Conservation (phyloP, 2,113 vertebrate species). For the Sebastes schlegelii region DNA sequence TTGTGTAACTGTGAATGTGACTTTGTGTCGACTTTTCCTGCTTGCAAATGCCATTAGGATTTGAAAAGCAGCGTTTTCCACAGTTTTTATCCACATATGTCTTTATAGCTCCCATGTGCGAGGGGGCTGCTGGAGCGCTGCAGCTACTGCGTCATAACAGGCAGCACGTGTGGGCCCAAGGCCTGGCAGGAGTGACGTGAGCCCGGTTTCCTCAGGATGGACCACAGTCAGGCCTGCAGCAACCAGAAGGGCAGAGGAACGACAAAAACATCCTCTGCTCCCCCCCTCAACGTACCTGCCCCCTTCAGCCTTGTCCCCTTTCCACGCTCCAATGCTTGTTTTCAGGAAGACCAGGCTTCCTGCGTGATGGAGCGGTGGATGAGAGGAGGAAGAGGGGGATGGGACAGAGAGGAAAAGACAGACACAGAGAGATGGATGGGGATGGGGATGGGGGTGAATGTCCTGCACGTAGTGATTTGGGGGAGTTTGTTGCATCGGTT, state of each 20-base stretch:
- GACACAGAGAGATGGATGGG: slow-evolving; percentile 53
- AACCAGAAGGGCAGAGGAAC: slow-evolving; percentile 65
- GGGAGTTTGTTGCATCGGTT: background rate
- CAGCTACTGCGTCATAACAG: slow-evolving; percentile 40
- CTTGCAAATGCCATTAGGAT: background rate
- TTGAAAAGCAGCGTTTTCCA: slow-evolving; percentile 17
- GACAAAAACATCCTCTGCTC: slow-evolving; percentile 86
- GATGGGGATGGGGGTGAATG: slow-evolving; percentile 28
- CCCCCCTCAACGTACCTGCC: slow-evolving; percentile 57
- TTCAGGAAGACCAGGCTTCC: slow-evolving; percentile 77
- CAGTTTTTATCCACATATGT: background rate
- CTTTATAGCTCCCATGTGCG: slow-evolving; percentile 35
- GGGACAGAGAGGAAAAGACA: slow-evolving; percentile 60
- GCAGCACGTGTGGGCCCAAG: slow-evolving; percentile 59
- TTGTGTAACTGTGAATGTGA: background rate
- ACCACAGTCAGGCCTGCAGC: slow-evolving; percentile 68
- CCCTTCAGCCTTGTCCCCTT: slow-evolving; percentile 73
- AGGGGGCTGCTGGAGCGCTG: background rate
- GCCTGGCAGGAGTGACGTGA: slow-evolving; percentile 72
- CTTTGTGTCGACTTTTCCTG: slow-evolving; percentile 3
- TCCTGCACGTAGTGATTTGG: slow-evolving; percentile 12
- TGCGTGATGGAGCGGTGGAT: slow-evolving; percentile 68
- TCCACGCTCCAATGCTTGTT: slow-evolving; percentile 69
- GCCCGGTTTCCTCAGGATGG: slow-evolving; percentile 85
- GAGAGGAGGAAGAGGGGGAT: slow-evolving; percentile 72